phyloP scores from a whole-genome alignment of 1,140 invertebrate genomes.

The Lysiphlebus fabarum region DNA sequence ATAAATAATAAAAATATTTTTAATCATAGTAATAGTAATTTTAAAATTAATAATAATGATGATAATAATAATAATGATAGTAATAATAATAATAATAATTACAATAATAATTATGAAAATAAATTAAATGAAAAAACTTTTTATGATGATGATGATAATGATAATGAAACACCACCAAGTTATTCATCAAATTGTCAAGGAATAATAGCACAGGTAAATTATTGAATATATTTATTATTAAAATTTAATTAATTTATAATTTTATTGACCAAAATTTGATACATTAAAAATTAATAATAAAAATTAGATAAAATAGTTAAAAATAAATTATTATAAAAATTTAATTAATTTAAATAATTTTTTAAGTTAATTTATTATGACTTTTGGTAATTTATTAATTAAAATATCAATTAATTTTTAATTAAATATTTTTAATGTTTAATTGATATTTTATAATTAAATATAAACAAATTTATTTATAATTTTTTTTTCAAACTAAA shows the following conservation, averaged over 20 bases:
- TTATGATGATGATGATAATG: conserved; percentile 5
- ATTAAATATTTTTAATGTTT: no score
- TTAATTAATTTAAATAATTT: no score
- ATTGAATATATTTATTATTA: neutral
- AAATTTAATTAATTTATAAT: neutral
- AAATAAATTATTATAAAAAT: neutral
- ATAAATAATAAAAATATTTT: no score
- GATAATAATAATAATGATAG: no score
- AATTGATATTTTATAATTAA: no score
- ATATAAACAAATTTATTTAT: no score
- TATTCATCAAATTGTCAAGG: conserved; percentile 21
- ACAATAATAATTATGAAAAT: neutral
- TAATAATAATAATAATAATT: neutral
- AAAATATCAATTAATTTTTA: no score
- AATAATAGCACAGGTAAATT: conserved; percentile 19
- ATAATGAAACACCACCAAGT: conserved; percentile 8
- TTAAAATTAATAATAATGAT: no score
- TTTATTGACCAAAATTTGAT: neutral
- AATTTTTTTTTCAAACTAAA: no score
- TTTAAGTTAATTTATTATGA: no score
- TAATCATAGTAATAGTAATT: no score
- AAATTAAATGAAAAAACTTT: neutral
- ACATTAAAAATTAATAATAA: neutral
- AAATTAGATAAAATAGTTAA: neutral
- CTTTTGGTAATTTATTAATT: no score